phyloP scores from a whole-genome alignment of 2,888 invertebrate species.

The Drosophila antonietae region DNA sequence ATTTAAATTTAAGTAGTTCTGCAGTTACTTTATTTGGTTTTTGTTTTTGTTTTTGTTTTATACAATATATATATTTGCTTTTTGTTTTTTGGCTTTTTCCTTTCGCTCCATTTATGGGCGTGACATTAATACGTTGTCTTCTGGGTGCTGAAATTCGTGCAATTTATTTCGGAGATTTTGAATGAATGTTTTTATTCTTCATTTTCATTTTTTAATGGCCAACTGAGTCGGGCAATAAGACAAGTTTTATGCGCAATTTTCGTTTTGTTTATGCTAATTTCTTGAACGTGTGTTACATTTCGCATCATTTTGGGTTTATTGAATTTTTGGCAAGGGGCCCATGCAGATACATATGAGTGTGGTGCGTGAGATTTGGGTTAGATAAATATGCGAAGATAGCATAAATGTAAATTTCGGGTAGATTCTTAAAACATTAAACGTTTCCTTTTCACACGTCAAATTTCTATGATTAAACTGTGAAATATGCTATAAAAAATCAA shows the following conservation, averaged over 20 bases:
- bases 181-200: conserved; percentile 13
- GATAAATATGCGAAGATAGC: conserved; percentile 44
- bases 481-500: conserved; percentile 14
- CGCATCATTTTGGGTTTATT: conserved; percentile 25
- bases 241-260: conserved; percentile 64
- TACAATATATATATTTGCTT: background rate
- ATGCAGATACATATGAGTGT: background rate
- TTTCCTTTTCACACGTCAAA: conserved; percentile 48
- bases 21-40: conserved; percentile 42
- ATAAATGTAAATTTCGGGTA: conserved; percentile 14
- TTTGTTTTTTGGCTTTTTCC: conserved; percentile 13
- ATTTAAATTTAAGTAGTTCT: conserved; percentile 70
- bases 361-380: conserved; percentile 27
- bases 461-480: conserved; percentile 41
- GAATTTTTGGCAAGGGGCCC: conserved; percentile 26
- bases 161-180: conserved; percentile 67
- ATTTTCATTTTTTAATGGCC: conserved; percentile 25
- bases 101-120: conserved; percentile 37
- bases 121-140: conserved; percentile 37
- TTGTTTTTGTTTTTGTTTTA: background rate
- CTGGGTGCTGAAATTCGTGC: conserved; percentile 39
- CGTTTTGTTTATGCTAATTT: conserved; percentile 51
- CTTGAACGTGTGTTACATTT: conserved; percentile 67
- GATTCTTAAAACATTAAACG: conserved; percentile 13
- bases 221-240: conserved; percentile 56